Percentiles rank a stretch among this genome's conserved stretches.
phyloP scores from a whole-genome alignment of 2,113 vertebrate species.

The Chaetorhynchus papuensis region DNA sequence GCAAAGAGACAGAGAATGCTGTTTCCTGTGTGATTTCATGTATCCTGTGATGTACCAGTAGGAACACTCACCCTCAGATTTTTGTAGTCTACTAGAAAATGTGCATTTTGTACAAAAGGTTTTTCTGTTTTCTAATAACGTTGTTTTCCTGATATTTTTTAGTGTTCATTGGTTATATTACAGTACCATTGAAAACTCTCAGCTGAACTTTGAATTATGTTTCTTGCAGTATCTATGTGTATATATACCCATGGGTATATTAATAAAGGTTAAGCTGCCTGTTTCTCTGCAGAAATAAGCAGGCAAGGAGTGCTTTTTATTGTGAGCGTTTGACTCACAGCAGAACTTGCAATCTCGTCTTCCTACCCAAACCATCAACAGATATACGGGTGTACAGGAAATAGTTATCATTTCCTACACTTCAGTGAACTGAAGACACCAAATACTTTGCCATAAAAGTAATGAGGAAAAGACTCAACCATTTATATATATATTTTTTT shows the following conservation, averaged over 20 bases:
- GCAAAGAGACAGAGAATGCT: neutral
- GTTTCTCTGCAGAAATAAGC: neutral
- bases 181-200: neutral
- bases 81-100: neutral
- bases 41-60: neutral
- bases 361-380: neutral
- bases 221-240: neutral
- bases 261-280: neutral
- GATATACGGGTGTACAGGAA: neutral
- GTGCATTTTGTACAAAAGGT: neutral
- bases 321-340: fast-evolving
- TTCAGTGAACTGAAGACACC: neutral
- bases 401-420: neutral
- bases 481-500: neutral
- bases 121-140: neutral
- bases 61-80: neutral
- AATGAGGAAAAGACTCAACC: neutral
- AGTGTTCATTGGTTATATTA: neutral
- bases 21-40: neutral
- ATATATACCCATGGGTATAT: neutral
- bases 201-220: neutral
- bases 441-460: neutral
- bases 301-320: neutral
- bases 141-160: neutral
- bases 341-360: neutral